Evolutionary conservation across 2,113 vertebrate species (phyloP).

Genomic region (Aptenodytes forsteri): DNA sequence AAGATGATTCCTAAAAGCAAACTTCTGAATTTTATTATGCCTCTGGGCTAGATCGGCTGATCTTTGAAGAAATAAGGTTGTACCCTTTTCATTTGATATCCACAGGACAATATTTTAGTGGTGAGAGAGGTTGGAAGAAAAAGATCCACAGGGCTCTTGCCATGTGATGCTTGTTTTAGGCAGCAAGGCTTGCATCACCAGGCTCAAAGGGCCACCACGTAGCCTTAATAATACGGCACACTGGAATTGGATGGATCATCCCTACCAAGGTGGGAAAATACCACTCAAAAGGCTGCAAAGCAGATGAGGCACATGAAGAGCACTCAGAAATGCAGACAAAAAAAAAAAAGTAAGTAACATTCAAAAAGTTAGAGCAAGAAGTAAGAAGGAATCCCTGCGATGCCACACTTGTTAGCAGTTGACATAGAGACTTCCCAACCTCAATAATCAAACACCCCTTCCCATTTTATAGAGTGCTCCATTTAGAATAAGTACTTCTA

Average conservation of each 20-base stretch:
- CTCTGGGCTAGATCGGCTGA: constrained; percentile 87
- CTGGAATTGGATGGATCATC: constrained; percentile 79
- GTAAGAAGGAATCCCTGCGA: background rate
- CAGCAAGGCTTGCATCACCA: constrained; percentile 72
- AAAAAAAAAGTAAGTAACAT: background rate
- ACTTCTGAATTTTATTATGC: constrained; percentile 94
- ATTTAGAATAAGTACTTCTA: background rate
- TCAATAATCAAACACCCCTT: background rate
- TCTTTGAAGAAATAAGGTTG: constrained; percentile 94
- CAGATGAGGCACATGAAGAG: background rate
- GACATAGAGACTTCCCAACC: background rate
- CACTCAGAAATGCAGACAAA: background rate
- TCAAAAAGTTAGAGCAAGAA: background rate
- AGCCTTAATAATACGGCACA: constrained; percentile 77
- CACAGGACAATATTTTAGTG: constrained; percentile 88
- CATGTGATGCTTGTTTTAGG: constrained; percentile 72
- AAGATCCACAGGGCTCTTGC: constrained; percentile 69
- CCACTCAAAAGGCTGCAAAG: background rate
- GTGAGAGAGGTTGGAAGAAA: constrained; percentile 80
- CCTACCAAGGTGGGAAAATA: constrained; percentile 57
- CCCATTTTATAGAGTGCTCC: background rate
- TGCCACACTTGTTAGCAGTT: background rate
- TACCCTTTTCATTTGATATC: constrained; percentile 93
- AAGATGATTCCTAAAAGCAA: constrained; percentile 88
- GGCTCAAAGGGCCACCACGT: constrained; percentile 78